Conservation (phyloP, 1,140 invertebrate genomes). For the Piezodorus guildinii region DNA sequence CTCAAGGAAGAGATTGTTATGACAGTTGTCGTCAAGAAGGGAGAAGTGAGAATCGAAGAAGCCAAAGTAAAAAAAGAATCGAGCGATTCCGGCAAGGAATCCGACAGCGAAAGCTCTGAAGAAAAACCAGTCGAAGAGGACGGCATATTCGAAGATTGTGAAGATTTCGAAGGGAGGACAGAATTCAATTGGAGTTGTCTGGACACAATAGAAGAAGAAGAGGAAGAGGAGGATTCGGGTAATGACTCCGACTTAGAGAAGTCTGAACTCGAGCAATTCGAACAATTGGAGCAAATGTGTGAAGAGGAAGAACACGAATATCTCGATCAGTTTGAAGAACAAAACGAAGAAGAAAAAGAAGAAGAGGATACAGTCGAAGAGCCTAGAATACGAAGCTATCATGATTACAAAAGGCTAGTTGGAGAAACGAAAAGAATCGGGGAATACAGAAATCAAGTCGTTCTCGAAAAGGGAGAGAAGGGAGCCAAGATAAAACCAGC, state of each 20-base stretch:
- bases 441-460: conserved; percentile 1
- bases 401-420: conserved; percentile 17
- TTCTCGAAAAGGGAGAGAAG: conserved; percentile 10
- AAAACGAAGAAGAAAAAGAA: background rate
- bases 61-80: conserved; percentile 6
- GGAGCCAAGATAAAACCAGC: conserved; percentile 1
- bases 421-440: conserved; percentile 3
- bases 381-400: conserved; percentile 15
- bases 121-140: background rate
- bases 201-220: conserved; percentile 19
- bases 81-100: background rate
- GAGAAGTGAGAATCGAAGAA: conserved; percentile 2
- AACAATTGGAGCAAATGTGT: conserved; percentile 22
- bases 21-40: conserved; percentile 15
- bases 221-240: conserved; percentile 20
- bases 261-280: conserved; percentile 23
- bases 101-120: background rate
- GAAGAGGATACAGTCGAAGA: background rate
- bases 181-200: conserved; percentile 7
- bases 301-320: conserved; percentile 1
- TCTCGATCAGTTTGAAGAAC: background rate
- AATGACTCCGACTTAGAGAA: conserved; percentile 22
- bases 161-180: conserved; percentile 2
- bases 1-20: conserved; percentile 16
- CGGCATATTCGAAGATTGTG: conserved; percentile 18